Evolutionary conservation across 2,113 vertebrate genomes (phyloP), one percentile per base, ranked within the genome.

Genomic region (Nothoprocta perdicaria): DNA sequence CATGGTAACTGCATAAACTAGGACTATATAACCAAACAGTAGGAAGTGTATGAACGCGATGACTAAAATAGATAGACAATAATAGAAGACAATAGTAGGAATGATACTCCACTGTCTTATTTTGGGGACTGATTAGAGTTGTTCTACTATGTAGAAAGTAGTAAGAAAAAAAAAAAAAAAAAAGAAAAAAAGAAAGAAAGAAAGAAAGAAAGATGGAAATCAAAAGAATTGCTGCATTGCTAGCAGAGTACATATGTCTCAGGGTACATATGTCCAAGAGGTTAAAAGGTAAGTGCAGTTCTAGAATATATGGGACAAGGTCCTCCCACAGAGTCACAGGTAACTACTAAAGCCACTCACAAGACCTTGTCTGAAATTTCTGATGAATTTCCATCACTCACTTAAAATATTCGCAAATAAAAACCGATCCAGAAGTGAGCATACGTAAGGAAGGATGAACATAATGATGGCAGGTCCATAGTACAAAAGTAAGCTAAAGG

Each of bases 331-430:
- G 16, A 55, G 66, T 55, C 33, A 58, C 2, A 21, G 12, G 12
- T 3, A 23, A 63, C 12, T 15, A 50, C 14, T 38, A 12, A 50
- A 75, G 33, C 21, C n/a, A 63, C 14, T 38, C 31, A 18, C 11
- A 27, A 3, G 1, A 72, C 2, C 17, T 45, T 11, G 26, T 9
- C 15, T 11, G 0, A n/a, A 1, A 19, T 35, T 48, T 1, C 29
- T 53, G 14, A 6, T 41, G 26, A 83, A 63, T 48, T 85, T 50
- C 35, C 82, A 48, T n/a, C 13, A 12, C 10, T 27, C 27, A 16
- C n/a, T 80, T 22, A n/a, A 66, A 89, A 62, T 8, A 79, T 5
- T 4, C 31, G 19, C 24, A 31, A 3, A 22, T 4, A 62, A 17
- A 43, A 45, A 66, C 35, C 6, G 72, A 14, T 6, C 7, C 15